A percentile compares a stretch with the other conserved stretches of the same genome.
Evolutionary conservation across 2,888 invertebrate genomes (phyloP).

Genomic region (Drosophila monieri): DNA sequence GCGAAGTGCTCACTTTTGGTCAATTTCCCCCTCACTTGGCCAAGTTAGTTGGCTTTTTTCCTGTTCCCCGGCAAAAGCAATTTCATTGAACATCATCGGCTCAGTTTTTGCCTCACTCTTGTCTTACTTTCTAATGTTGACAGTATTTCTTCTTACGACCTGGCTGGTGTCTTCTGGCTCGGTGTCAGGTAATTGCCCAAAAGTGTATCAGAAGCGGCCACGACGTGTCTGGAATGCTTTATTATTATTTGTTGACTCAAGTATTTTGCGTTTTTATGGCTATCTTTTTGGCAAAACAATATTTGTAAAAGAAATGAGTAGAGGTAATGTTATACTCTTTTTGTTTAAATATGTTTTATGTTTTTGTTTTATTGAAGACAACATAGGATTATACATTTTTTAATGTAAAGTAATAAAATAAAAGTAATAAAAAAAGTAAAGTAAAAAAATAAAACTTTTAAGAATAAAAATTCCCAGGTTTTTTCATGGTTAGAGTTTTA

Average conservation of each 20-base stretch:
- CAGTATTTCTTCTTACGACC: slow-evolving; percentile 31
- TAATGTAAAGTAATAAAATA: no score
- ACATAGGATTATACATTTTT: no score
- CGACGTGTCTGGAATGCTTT: slow-evolving; percentile 66
- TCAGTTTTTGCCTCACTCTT: slow-evolving; percentile 48
- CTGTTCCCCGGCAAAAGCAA: slow-evolving; percentile 21
- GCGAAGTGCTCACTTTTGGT: slow-evolving; percentile 72
- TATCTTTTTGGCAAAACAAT: slow-evolving; percentile 33
- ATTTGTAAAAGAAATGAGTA: neutral
- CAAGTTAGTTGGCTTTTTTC: neutral
- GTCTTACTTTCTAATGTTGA: slow-evolving; percentile 69
- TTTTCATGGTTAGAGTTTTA: neutral
- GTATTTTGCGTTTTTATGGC: slow-evolving; percentile 37
- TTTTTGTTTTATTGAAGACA: no score
- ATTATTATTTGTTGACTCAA: slow-evolving; percentile 46
- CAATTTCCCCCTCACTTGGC: slow-evolving; percentile 60
- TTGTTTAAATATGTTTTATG: neutral
- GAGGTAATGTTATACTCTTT: neutral
- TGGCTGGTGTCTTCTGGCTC: slow-evolving; percentile 15
- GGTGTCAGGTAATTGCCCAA: slow-evolving; percentile 25
- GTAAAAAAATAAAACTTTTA: no score
- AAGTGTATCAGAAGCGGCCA: slow-evolving; percentile 29
- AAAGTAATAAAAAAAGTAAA: no score
- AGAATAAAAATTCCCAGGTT: no score
- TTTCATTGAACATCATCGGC: slow-evolving; percentile 69